These are phyloP conservation scores for Muraenolepis orangiensis DNA, from an alignment of 2,797 vertebrate genomes.

Conservation along the genomic window DNA sequence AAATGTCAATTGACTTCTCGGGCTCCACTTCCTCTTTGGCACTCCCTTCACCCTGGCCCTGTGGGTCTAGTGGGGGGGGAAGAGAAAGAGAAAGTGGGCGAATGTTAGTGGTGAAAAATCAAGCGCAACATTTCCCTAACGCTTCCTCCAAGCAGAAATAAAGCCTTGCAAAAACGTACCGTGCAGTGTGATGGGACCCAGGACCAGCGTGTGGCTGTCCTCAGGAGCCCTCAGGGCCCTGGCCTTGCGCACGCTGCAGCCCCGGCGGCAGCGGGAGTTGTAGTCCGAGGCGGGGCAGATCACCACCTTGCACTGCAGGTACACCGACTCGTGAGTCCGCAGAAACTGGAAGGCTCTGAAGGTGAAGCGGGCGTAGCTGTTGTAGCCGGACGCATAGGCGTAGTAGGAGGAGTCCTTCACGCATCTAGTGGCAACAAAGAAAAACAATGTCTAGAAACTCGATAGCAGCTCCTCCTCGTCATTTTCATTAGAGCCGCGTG, in stretches of 20 bases:
- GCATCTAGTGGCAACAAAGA: constrained; percentile 72
- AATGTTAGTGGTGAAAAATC: neutral
- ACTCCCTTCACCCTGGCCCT: constrained; percentile 28
- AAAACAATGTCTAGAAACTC: neutral
- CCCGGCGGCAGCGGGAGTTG: constrained; percentile 62
- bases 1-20: constrained; percentile 28
- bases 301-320: constrained; percentile 76
- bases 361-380: constrained; percentile 56
- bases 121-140: neutral
- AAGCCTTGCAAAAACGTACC: constrained; percentile 43
- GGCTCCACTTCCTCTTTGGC: constrained; percentile 22
- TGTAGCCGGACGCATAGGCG: constrained; percentile 22
- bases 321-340: constrained; percentile 58
- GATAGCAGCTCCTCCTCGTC: no score
- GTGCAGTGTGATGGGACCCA: constrained; percentile 72
- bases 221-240: constrained; percentile 54
- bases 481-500: neutral
- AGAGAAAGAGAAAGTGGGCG: constrained; percentile 15
- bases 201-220: constrained; percentile 63
- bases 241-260: constrained; percentile 52
- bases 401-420: constrained; percentile 61
- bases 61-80: constrained; percentile 39
- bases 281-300: constrained; percentile 64
- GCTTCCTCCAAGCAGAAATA: neutral
- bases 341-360: constrained; percentile 80